Evolutionary conservation across 2,113 vertebrate genomes (phyloP).

Genomic region (Clarias batrachus): DNA sequence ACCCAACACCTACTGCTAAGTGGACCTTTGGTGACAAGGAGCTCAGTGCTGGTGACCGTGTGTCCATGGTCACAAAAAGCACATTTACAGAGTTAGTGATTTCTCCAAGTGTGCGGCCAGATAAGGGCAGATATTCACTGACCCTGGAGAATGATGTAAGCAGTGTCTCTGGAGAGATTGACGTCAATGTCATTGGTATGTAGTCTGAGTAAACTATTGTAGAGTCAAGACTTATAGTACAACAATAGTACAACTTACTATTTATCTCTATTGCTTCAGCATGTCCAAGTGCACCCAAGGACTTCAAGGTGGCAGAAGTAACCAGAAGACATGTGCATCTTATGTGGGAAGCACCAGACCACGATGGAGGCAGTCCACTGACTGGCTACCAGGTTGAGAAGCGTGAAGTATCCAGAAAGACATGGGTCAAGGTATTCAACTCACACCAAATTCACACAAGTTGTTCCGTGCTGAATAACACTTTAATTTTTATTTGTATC

Average conservation of each 20-base stretch:
- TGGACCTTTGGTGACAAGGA: constrained; percentile 86
- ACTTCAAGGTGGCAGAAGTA: constrained; percentile 88
- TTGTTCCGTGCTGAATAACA: not conserved
- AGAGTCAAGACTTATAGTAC: not conserved
- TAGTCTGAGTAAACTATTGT: not conserved
- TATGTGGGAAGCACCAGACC: constrained; percentile 92
- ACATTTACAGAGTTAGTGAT: constrained; percentile 84
- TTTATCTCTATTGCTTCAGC: constrained; percentile 68
- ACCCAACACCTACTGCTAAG: constrained; percentile 84
- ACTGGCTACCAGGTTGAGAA: constrained; percentile 93
- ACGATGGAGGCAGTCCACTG: constrained; percentile 93
- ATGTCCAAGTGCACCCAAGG: constrained; percentile 90
- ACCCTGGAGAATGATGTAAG: constrained; percentile 85
- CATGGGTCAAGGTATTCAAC: constrained; percentile 88
- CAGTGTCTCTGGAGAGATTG: constrained; percentile 88
- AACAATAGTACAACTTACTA: not conserved
- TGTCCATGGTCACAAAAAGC: constrained; percentile 80
- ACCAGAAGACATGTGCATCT: constrained; percentile 85
- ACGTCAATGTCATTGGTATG: constrained; percentile 96
- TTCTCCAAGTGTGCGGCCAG: constrained; percentile 88
- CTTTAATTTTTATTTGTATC: not conserved
- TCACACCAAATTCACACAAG: not conserved
- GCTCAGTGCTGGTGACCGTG: constrained; percentile 79
- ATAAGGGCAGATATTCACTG: constrained; percentile 88
- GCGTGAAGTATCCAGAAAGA: constrained; percentile 90